Conservation (phyloP, 2,888 invertebrate species). For the Sarcophaga carnaria region DNA sequence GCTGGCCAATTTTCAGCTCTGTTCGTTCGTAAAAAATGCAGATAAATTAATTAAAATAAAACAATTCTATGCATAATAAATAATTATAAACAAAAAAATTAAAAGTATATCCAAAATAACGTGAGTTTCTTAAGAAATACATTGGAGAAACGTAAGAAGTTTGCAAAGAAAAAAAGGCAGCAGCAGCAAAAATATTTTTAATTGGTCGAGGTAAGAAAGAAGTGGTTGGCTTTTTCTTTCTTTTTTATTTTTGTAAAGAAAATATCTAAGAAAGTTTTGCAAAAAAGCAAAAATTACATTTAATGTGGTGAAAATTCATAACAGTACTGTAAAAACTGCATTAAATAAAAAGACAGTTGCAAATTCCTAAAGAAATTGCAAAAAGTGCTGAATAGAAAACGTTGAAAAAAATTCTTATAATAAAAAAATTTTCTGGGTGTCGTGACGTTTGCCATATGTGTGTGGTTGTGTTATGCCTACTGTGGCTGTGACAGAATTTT, state of each 20-base stretch:
- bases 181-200: conserved; percentile 60
- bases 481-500: conserved; percentile 50
- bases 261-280: conserved; percentile 70
- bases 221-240: conserved; percentile 61
- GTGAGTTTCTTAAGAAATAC: conserved; percentile 36
- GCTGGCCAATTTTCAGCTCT: conserved; percentile 58
- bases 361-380: conserved; percentile 13
- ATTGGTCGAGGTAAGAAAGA: conserved; percentile 75
- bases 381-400: conserved; percentile 52
- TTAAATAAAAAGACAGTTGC: conserved; percentile 5
- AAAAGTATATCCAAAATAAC: conserved; percentile 8
- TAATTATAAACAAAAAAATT: conserved; percentile 18
- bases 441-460: conserved; percentile 76
- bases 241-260: conserved; percentile 71
- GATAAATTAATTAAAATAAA: conserved; percentile 21
- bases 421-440: conserved; percentile 74
- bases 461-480: conserved; percentile 65
- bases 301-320: neutral
- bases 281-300: conserved; percentile 45
- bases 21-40: conserved; percentile 22
- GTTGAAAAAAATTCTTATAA: conserved; percentile 48
- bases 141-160: conserved; percentile 6
- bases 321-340: neutral
- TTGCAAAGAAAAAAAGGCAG: conserved; percentile 31
- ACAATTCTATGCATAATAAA: conserved; percentile 2